Base-by-base conservation (phyloP, 1,140 invertebrate genomes). In the Thalassaphorura encarpata region DNA sequence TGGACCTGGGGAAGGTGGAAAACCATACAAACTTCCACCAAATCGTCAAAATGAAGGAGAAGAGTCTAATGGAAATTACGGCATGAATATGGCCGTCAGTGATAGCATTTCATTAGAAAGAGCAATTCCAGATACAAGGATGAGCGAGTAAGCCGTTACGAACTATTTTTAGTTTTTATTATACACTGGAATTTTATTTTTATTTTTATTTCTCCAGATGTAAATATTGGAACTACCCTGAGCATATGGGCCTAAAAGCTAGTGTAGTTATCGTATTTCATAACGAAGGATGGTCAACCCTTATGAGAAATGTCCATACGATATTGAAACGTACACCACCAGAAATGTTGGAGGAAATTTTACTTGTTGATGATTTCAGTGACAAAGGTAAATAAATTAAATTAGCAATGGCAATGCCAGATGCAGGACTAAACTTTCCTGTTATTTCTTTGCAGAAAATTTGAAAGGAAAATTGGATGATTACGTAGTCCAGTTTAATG, bases 201-300 rank as follows among this genome's bases (percentile, higher is more conserved):
- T 58, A 16, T 39, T 56, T 36, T 23, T 52, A 41, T 42, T 57
- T 64, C 66, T 66, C 42, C 64, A 87, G 83, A 71, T 99, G 96
- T 73, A 90, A 89, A 70, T 85, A 92, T 69, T 99, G 96, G 95
- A 80, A 95, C 67, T 99, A 98, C 73, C 88, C 93, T 5, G 77
- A 81, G 64, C 75, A 86, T 56, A 75, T 99, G 62, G 93, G 95
- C 0, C 28, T 65, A 13, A 83, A 78, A 48, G 90, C 93, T 3
- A 92, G 87, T 69, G 91, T 99, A 0, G 94, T 99, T 60, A 84
- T 99, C 57, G 96, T 98, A 13, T 99, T 99, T 71, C 95, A 99
- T 69, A 99, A 99, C 71, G 93, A 99, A 74, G 96, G 94, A 2
- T 97, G 87, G 79, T 89, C 89, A 0, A 91, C 94, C 2, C 75